A percentile compares a stretch with the other conserved stretches of the same genome.
Evolutionary conservation across 2,888 invertebrate species (phyloP).

Genomic region (Agrochola litura): DNA sequence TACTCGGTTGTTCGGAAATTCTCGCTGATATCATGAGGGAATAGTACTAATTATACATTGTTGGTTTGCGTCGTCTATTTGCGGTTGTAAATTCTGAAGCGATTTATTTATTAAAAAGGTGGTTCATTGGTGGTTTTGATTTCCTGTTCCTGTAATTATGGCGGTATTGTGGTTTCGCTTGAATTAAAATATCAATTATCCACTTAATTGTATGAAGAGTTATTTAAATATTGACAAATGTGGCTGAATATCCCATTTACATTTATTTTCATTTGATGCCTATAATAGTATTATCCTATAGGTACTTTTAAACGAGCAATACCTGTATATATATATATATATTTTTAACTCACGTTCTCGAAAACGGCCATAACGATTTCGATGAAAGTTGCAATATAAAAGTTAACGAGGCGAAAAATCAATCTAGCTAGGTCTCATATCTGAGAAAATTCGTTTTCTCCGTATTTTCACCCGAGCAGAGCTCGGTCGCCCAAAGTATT

Average conservation of each 20-base stretch:
- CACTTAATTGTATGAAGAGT: neutral
- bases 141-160: slow-evolving; percentile 9
- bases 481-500: too few species aligned
- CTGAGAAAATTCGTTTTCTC: too few species aligned
- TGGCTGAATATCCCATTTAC: neutral
- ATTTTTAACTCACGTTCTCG: too few species aligned
- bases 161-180: slow-evolving; percentile 14
- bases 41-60: slow-evolving; percentile 57
- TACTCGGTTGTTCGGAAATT: slow-evolving; percentile 45
- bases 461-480: too few species aligned
- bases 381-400: too few species aligned
- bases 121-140: slow-evolving; percentile 15
- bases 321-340: too few species aligned
- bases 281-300: too few species aligned
- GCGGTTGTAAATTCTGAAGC: slow-evolving; percentile 37
- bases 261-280: neutral
- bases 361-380: too few species aligned
- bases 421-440: too few species aligned
- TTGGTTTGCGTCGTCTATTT: slow-evolving; percentile 36
- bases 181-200: neutral
- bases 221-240: neutral
- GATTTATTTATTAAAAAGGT: slow-evolving; percentile 29
- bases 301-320: too few species aligned
- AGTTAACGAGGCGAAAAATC: too few species aligned
- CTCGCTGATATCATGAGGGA: slow-evolving; percentile 52